phyloP scores from a whole-genome alignment of 1,140 invertebrate species.

The Stratiolaelaps scimitus region DNA sequence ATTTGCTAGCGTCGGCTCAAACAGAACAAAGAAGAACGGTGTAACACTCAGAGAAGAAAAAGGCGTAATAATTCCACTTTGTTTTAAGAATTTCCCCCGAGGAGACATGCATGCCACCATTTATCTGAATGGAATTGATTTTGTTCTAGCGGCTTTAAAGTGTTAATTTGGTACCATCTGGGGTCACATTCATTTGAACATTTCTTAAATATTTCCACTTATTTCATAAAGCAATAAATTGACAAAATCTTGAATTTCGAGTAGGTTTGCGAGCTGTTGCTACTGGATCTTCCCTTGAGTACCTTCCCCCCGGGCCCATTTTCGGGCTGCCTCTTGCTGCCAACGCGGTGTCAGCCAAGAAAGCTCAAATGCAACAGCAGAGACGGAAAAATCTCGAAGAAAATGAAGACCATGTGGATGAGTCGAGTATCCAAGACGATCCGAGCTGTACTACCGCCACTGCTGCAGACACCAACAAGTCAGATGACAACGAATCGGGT shows the following conservation, averaged over 20 bases:
- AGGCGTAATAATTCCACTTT: no score
- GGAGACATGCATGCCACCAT: no score
- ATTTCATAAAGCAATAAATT: not conserved
- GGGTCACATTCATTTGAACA: no score
- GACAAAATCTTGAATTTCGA: not conserved
- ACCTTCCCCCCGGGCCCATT: conserved; percentile 11
- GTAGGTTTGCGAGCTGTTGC: conserved; percentile 12
- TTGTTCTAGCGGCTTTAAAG: no score
- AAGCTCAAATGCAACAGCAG: conserved; percentile 25
- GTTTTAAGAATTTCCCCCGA: no score
- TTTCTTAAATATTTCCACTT: not conserved
- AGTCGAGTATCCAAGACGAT: no score
- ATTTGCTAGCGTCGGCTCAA: no score
- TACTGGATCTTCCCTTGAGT: conserved; percentile 10
- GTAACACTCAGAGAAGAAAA: no score
- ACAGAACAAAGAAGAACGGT: no score
- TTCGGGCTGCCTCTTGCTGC: conserved; percentile 21
- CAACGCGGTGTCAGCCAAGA: conserved; percentile 21
- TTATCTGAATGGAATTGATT: no score
- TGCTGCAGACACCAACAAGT: conserved; percentile 1
- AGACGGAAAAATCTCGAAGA: conserved; percentile 11
- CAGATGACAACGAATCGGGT: conserved; percentile 20
- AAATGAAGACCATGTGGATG: no score
- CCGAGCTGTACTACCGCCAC: not conserved
- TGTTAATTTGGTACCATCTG: no score